Percentiles rank a stretch among this genome's conserved stretches.
These are phyloP conservation scores for Drosophila atroscutellata DNA, from an alignment of 2,888 invertebrate species.

Conservation along the genomic window DNA sequence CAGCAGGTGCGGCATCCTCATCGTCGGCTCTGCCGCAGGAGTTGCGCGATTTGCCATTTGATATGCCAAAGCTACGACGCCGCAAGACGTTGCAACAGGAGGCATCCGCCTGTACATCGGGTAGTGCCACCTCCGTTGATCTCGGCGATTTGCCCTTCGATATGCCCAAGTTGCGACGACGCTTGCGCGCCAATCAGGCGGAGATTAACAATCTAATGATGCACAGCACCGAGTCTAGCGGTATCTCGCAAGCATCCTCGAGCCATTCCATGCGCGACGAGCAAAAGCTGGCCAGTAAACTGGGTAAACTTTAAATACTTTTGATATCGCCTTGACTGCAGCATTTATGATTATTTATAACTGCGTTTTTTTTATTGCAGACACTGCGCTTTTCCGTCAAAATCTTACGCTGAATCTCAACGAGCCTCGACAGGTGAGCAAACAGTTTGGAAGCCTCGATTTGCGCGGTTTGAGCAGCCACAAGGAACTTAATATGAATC, in stretches of 20 bases:
- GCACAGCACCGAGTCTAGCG: constrained; percentile 89
- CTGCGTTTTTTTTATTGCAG: constrained; percentile 81
- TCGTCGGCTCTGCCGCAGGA: constrained; percentile 87
- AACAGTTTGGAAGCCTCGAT: constrained; percentile 85
- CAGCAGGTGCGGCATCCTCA: constrained; percentile 35
- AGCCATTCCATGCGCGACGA: constrained; percentile 92
- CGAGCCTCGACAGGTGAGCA: constrained; percentile 83
- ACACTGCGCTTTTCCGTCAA: constrained; percentile 87
- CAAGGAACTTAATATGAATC: constrained; percentile 89
- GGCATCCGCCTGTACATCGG: constrained; percentile 87
- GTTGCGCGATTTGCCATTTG: constrained; percentile 93
- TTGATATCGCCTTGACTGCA: not conserved
- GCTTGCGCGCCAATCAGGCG: constrained; percentile 87
- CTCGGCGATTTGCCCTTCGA: constrained; percentile 94
- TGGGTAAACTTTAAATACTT: constrained; percentile 70
- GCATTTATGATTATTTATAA: not conserved
- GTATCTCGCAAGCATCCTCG: constrained; percentile 92
- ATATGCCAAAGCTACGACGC: constrained; percentile 94
- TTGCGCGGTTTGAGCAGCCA: constrained; percentile 85
- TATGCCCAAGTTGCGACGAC: constrained; percentile 94
- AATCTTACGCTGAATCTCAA: constrained; percentile 91
- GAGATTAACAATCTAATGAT: constrained; percentile 82
- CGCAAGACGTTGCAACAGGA: constrained; percentile 88
- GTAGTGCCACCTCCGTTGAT: constrained; percentile 91
- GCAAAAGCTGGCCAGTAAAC: constrained; percentile 87